Conservation (phyloP, 2,113 vertebrate species). For the Apteryx mantelli region DNA sequence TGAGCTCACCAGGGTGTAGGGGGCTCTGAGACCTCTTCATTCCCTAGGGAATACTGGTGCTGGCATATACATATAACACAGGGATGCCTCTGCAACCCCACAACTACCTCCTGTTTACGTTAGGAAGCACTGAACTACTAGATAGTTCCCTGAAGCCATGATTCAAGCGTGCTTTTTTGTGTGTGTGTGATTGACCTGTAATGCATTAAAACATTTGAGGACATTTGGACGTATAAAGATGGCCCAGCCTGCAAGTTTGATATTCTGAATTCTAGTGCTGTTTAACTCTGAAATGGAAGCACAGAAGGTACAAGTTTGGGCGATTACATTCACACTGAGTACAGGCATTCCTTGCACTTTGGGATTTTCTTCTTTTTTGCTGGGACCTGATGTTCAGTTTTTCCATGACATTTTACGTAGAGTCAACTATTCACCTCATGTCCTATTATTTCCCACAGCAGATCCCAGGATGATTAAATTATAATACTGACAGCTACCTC, state of each 20-base stretch:
- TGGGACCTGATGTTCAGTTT: neutral
- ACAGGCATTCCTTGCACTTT: neutral
- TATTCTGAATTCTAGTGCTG: neutral
- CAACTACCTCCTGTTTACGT: neutral
- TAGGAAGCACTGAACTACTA: neutral
- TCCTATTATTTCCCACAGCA: neutral
- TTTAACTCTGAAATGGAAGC: neutral
- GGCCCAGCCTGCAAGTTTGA: neutral
- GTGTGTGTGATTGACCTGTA: neutral
- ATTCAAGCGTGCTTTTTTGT: neutral
- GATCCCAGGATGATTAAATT: neutral
- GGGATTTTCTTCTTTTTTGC: neutral
- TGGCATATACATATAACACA: neutral
- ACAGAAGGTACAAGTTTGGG: neutral
- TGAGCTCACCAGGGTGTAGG: neutral
- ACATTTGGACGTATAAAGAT: neutral
- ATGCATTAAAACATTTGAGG: neutral
- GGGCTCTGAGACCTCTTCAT: neutral
- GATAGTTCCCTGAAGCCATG: neutral
- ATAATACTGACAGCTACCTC: neutral
- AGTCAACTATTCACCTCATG: constrained; percentile 26
- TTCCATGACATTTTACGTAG: constrained; percentile 10
- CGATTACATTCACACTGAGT: neutral
- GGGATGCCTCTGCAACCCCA: neutral
- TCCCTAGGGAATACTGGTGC: neutral